Evolutionary conservation across 2,113 vertebrate genomes (phyloP), one percentile per base, ranked within the genome.

Genomic region (Peucedramus taeniatus): DNA sequence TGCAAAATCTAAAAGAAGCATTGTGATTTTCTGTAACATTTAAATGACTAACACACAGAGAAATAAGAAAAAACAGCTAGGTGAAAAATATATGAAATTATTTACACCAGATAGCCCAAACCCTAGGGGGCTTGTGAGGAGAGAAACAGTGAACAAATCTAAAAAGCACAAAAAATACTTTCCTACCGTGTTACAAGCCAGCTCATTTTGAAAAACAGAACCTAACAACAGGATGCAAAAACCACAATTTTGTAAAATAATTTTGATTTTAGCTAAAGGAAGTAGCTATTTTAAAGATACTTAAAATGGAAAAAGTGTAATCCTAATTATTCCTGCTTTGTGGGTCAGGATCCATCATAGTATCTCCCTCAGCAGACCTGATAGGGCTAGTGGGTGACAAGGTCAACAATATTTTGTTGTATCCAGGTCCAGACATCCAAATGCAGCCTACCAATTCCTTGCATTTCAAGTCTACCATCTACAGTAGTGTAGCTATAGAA

Each of bases 1-100:
- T 90, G 94, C 61, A 61, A 83, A 96, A 78, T 78, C 81, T 95
- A 93, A 93, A 84, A 93, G 66, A 96, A 95, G 27, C 75, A 71
- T 86, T 15, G 24, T 66, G 51, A 82, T 83, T 93, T 97, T 95
- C 53, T 89, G n/a, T 78, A 94, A 90, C 56, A 79, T 92, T 96
- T 95, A 95, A 97, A 96, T 90, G 47, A 87, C 59, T 93, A 83
- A 23, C 35, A 75, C 27, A 90, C 8, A 84, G 30, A 70, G 42
- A 66, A 74, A 95, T 71, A 87, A 56, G 57, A 78, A 94, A 96
- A 97, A 76, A 3, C 28, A 93, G 40, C 42, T 94, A 97, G 91
- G 56, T 92, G 50, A 84, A 89, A 66, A 96, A 92, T 64, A 50
- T n/a, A 16, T 82, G 26, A 86, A 89, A 72, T 80, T 7, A 79